Evolutionary conservation across 2,888 invertebrate species (phyloP).

Genomic region (Steinernema carpocapsae): DNA sequence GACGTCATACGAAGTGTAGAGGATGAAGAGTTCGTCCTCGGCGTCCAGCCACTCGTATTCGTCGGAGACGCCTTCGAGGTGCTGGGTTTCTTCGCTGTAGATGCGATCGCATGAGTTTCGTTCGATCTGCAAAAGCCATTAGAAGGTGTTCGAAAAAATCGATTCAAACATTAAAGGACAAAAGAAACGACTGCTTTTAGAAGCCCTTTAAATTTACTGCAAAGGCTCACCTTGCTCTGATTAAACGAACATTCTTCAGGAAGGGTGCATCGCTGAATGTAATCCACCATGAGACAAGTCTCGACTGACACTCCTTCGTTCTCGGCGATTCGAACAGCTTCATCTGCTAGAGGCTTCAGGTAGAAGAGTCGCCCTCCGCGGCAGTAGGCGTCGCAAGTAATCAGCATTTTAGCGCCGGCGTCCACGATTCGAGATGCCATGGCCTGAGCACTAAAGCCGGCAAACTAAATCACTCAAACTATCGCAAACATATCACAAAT

Average conservation of each 20-base stretch:
- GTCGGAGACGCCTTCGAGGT: background rate
- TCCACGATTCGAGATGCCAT: conserved; percentile 89
- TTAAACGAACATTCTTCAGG: conserved; percentile 78
- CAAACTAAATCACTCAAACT: conserved; percentile 77
- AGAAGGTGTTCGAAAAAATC: too few species aligned
- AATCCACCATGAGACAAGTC: background rate
- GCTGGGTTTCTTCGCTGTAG: conserved; percentile 77
- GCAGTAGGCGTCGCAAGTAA: conserved; percentile 93
- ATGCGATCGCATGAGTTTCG: conserved; percentile 74
- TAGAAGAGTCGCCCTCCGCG: conserved; percentile 88
- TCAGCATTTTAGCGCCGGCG: conserved; percentile 79
- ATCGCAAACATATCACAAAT: background rate
- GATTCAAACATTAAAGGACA: too few species aligned
- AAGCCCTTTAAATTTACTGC: background rate
- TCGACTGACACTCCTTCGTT: conserved; percentile 19
- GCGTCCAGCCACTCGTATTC: conserved; percentile 88
- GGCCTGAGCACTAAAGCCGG: conserved; percentile 84
- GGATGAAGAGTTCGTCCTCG: conserved; percentile 94
- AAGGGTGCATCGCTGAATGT: conserved; percentile 36
- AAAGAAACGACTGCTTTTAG: too few species aligned
- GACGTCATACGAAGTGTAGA: conserved; percentile 76
- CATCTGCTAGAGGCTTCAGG: conserved; percentile 85
- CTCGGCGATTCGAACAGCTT: conserved; percentile 70
- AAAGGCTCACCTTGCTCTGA: conserved; percentile 73
- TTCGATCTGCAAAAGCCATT: conserved; percentile 90